Evolutionary conservation across 2,113 vertebrate genomes (phyloP), one percentile per base, ranked within the genome.

Genomic region (Ophiodon elongatus): DNA sequence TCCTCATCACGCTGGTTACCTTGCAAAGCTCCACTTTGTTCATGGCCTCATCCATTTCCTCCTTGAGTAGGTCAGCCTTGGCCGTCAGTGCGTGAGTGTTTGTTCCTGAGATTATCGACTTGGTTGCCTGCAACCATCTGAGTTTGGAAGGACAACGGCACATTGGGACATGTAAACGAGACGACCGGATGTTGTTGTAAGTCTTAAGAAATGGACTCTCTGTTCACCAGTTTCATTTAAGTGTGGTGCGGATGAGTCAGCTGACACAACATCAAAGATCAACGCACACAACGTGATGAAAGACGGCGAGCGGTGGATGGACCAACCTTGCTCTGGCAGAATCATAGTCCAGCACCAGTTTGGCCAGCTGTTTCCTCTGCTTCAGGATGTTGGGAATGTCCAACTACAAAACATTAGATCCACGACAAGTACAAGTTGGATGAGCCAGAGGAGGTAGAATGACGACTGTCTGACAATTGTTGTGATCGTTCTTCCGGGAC

Each of bases 1-100:
- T 75, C 0, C 17, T 7, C 4, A 8, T 19, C 1, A 23, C 11
- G 37, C 14, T 11, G 21, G 75, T 45, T 93, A 99, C 98, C 97
- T 99, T 99, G 96, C 98, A 99, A 60, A 97, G 97, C 71, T 99
- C 98, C 66, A 99, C 97, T 97, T 99, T 99, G 90, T 98, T 99
- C 88, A 96, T 97, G 89, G 98, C 97, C 94, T 99, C 98, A 72
- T 99, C 98, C 97, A 99, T 95, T 91, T 99, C 98, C 87, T 99
- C 98, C 85, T 99, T 98, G 10, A 99, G 96, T 21, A 97, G 96
- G 80, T 99, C 98, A 88, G 98, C 96, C 92, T 99, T 99, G 23
- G 98, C 98, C 33, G 98, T 98, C 93, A 98, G 97, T 78, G 98
- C 97, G 91, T 99, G 98, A 89, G 98, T 99, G 91, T 99, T 99